Base-by-base conservation (phyloP, 2,113 vertebrate species). In the Neodon shergylaensis region DNA sequence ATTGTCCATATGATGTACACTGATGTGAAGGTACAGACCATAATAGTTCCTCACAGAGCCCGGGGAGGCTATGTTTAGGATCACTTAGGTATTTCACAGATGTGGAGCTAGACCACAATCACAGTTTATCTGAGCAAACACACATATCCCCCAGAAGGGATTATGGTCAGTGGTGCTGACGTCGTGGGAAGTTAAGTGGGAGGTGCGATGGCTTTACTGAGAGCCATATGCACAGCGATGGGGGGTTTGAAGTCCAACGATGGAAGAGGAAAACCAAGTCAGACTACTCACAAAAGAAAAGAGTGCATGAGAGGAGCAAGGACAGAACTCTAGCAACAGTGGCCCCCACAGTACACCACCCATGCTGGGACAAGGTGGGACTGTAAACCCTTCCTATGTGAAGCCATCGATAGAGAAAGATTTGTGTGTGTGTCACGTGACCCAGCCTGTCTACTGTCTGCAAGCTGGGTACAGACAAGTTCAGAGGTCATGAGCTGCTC, bases 1-100 rank as follows among this genome's bases (percentile, higher is more conserved):
- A n/a, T 22, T 52, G 24, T 19, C 47, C 33, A 16, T 26, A 17
- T 10, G 13, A 3, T 11, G 21, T 17, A 17, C 13, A 5, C 13
- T 28, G 8, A n/a, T 31, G 61, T 31, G 36, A 24, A 44, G 3
- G 1, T 0, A 47, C 1, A 49, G 1, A n/a, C 0, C 1, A 33
- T 39, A 39, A 14, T 22, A 61, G 76, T 72, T 31, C 17, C 19
- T 44, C 78, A 36, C 31, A 28, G 52, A 82, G 19, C 52, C 4
- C 2, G 54, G 13, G 11, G 33, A 61, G 28, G 16, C 14, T 12
- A 3, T n/a, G n/a, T n/a, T 73, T 31, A 81, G 66, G 47, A 3
- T 28, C 44, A 22, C 42, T 24, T 33, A 6, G 10, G 47, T 14
- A 81, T 36, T 65, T 58, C 31, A n/a, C 47, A 58, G 11, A 72